Percentiles rank a stretch among this genome's conserved stretches.
phyloP scores from a whole-genome alignment of 2,113 vertebrate genomes.

The Ageneiosus marmoratus region DNA sequence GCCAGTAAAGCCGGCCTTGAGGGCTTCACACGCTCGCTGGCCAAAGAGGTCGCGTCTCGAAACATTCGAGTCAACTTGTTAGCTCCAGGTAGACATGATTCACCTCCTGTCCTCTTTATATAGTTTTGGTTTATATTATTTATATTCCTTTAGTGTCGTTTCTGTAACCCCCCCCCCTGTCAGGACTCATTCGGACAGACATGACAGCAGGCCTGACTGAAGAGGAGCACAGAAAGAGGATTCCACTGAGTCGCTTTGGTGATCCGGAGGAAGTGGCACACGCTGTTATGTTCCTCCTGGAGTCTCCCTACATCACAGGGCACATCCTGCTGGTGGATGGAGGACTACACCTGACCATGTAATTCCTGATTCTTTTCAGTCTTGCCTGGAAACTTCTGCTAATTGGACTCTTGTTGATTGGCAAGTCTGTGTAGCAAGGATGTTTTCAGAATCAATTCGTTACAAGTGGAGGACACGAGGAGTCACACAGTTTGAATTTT shows the following conservation, averaged over 20 bases:
- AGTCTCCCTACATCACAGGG: conserved; percentile 85
- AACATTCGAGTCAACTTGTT: conserved; percentile 88
- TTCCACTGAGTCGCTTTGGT: conserved; percentile 86
- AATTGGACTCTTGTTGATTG: neutral
- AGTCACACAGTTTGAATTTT: neutral
- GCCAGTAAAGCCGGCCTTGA: conserved; percentile 88
- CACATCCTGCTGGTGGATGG: conserved; percentile 88
- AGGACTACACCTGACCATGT: conserved; percentile 83
- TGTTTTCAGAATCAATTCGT: neutral
- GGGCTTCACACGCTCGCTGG: conserved; percentile 90
- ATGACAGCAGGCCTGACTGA: conserved; percentile 85
- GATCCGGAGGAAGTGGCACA: conserved; percentile 82
- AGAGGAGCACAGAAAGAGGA: conserved; percentile 67
- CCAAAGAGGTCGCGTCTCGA: conserved; percentile 88
- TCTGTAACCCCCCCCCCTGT: neutral
- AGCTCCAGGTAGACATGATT: conserved; percentile 79
- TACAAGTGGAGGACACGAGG: neutral
- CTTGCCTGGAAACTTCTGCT: neutral
- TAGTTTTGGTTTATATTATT: no score
- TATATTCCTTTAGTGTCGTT: no score
- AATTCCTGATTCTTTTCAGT: conserved; percentile 29
- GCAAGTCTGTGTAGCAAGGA: neutral
- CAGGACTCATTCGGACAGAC: conserved; percentile 88
- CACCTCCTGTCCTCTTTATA: neutral
- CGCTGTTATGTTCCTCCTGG: conserved; percentile 85